Evolutionary conservation across 1,140 invertebrate species (phyloP).

Genomic region (Cephus cinctus): DNA sequence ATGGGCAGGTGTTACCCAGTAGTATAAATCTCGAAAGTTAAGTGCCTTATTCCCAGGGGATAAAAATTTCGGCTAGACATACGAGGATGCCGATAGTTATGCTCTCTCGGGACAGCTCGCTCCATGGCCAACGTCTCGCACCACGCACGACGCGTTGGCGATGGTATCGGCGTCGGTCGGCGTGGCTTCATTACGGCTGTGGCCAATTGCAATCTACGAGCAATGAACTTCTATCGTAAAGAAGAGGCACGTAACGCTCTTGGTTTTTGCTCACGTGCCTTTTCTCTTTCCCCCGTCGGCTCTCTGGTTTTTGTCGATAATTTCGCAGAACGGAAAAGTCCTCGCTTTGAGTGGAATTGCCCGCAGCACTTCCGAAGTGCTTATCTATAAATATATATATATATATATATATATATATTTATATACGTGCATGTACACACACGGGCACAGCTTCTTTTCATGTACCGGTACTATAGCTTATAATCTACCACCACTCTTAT

Average conservation of each 20-base stretch:
- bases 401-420: too few species aligned
- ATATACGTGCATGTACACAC: too few species aligned
- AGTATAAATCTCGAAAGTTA: conserved; percentile 9
- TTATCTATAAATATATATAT: too few species aligned
- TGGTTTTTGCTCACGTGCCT: conserved; percentile 33
- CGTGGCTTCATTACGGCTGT: conserved; percentile 53
- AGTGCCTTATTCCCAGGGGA: conserved; percentile 7
- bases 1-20: not conserved
- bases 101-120: too few species aligned
- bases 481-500: too few species aligned
- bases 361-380: too few species aligned
- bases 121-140: too few species aligned
- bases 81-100: not conserved
- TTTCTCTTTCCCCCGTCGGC: conserved; percentile 19
- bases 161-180: too few species aligned
- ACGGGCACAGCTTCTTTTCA: too few species aligned
- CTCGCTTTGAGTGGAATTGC: not conserved
- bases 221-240: conserved; percentile 48
- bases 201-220: conserved; percentile 54
- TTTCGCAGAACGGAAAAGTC: conserved; percentile 46
- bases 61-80: conserved; percentile 8
- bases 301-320: conserved; percentile 43
- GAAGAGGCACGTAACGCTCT: conserved; percentile 41
- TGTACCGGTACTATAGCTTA: too few species aligned
- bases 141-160: too few species aligned